Evolutionary conservation across 2,797 vertebrate species (phyloP), one percentile per base, ranked within the genome.

Genomic region (Xiphophorus birchmanni): DNA sequence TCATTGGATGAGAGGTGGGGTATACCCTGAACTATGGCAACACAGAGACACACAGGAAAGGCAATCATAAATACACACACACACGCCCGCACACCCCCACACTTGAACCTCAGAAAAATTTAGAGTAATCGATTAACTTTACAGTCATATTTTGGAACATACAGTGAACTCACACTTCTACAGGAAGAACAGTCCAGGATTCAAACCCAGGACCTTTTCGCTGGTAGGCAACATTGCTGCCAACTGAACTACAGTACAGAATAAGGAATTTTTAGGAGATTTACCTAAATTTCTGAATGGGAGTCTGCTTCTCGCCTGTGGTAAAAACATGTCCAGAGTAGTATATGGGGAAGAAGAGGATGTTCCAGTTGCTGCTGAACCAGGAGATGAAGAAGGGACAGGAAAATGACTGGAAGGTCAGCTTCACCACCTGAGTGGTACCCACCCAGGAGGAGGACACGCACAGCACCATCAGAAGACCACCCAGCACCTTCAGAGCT

Each of bases 331-430:
- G 97, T 81, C 97, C 97, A 0, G 98, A 98, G 93, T 99, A 99
- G 96, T 99, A 99, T 90, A 99, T 95, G 42, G 99, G 98, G 81
- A 99, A 99, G 95, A 98, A 97, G 95, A 99, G 96, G 94, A 99
- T 99, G 94, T 99, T 99, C 99, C 99, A 99, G 95, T 99, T 99
- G 95, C 98, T 99, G 94, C 97, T 99, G 96, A 99, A 99, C 98
- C 99, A 99, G 90, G 98, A 99, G 95, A 99, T 97, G 96, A 99
- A 99, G 96, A 99, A 99, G 58, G 99, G 98, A 89, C 98, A 99
- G 94, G 98, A 98, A 94, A 99, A 99, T 84, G 98, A 99, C 96
- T 98, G 97, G 92, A 97, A 99, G 18, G 98, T 99, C 92, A 99
- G 97, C 94, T 99, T 98, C 86, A 99, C 97, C 88, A 99, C 97